A percentile compares a stretch with the other conserved stretches of the same genome.
These are phyloP conservation scores for Ostrea edulis DNA, from an alignment of 1,140 invertebrate genomes.

Conservation along the genomic window DNA sequence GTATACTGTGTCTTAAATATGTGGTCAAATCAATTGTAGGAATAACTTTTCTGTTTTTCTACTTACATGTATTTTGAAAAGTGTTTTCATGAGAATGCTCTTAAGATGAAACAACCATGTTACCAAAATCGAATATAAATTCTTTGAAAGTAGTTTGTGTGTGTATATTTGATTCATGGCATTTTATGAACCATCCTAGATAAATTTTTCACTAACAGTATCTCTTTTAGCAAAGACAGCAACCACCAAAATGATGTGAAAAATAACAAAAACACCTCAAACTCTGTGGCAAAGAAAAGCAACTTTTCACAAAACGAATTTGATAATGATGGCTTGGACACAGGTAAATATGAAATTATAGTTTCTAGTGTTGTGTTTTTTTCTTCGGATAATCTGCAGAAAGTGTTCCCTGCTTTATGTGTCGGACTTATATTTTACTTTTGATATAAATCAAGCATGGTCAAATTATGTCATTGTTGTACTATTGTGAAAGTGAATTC, in stretches of 20 bases:
- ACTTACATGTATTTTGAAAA: too few species aligned
- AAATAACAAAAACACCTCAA: conserved; percentile 71
- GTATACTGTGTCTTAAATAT: too few species aligned
- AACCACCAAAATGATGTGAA: conserved; percentile 74
- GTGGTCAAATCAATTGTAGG: too few species aligned
- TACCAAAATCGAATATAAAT: too few species aligned
- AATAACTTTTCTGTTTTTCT: too few species aligned
- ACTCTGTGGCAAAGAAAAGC: conserved; percentile 59
- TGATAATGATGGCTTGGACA: conserved; percentile 63
- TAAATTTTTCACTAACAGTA: conserved; percentile 73
- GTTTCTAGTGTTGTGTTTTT: neutral
- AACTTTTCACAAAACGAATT: conserved; percentile 50
- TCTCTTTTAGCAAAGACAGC: conserved; percentile 74
- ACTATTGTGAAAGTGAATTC: neutral
- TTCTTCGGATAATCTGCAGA: neutral
- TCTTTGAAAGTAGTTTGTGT: neutral
- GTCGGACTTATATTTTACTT: neutral
- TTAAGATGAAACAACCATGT: too few species aligned
- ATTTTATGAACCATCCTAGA: conserved; percentile 50
- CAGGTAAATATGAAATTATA: conserved; percentile 50
- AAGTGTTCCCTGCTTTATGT: neutral
- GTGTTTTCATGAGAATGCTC: too few species aligned
- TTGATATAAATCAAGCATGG: neutral
- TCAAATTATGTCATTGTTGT: neutral
- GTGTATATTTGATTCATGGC: neutral